These are phyloP conservation scores for Pseudococcus longispinus DNA, from an alignment of 2,888 invertebrate species.

Conservation along the genomic window DNA sequence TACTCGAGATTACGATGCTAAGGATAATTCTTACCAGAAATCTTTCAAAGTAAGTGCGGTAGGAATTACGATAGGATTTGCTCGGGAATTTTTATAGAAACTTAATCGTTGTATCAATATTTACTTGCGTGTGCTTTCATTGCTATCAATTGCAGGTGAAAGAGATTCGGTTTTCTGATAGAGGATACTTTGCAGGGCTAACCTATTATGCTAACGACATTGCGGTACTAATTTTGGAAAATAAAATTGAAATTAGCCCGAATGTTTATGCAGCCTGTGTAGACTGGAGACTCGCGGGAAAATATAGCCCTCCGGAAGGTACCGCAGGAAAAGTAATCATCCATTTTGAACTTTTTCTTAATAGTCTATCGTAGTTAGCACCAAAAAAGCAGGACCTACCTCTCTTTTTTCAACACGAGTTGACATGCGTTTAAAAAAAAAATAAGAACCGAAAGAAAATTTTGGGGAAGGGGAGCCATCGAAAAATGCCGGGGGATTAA, in stretches of 20 bases:
- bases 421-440: no score
- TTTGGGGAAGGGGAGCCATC: no score
- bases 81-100: not conserved
- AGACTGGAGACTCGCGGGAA: constrained; percentile 51
- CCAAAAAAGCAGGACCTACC: no score
- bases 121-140: not conserved
- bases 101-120: not conserved
- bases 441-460: no score
- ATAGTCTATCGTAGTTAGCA: no score
- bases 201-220: constrained; percentile 58
- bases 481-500: no score
- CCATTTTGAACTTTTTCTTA: not conserved
- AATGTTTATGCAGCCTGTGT: constrained; percentile 59
- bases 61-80: not conserved
- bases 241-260: constrained; percentile 54
- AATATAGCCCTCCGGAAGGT: constrained; percentile 45
- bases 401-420: no score
- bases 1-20: not conserved
- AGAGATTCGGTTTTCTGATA: constrained; percentile 1
- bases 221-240: constrained; percentile 57
- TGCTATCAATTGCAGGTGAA: not conserved
- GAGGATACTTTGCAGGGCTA: constrained; percentile 53
- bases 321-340: constrained; percentile 58
- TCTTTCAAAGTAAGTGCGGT: not conserved
- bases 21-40: not conserved